Percentiles rank a stretch among this genome's conserved stretches.
Conservation (phyloP, 1,140 invertebrate genomes). For the Delia radicum region DNA sequence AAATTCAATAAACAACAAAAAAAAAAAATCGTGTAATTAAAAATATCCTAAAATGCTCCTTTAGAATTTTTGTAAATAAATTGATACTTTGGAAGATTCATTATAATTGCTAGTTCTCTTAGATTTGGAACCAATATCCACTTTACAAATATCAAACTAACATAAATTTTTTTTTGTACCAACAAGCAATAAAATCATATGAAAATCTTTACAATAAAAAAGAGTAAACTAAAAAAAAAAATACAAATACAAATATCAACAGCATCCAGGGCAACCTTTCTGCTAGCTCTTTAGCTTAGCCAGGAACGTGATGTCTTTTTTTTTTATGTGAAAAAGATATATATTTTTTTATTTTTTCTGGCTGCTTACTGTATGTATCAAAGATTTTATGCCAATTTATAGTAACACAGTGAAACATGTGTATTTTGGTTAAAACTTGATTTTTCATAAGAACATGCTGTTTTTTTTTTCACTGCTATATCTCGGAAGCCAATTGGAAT, state of each 20-base stretch:
- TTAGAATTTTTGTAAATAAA: too few relatives aligned
- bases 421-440: too few relatives aligned
- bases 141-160: background rate
- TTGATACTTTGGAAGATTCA: too few relatives aligned
- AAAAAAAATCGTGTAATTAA: too few relatives aligned
- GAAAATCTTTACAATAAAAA: background rate
- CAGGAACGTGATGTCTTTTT: conserved; percentile 18
- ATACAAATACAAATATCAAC: background rate
- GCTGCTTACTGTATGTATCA: background rate
- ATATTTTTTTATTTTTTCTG: background rate
- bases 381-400: conserved; percentile 1
- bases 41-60: too few relatives aligned
- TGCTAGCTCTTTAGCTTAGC: background rate
- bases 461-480: background rate
- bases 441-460: too few relatives aligned
- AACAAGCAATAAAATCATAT: conserved; percentile 11
- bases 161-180: background rate
- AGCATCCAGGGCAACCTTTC: background rate
- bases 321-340: conserved; percentile 1
- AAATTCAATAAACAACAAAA: too few relatives aligned
- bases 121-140: too few relatives aligned
- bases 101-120: too few relatives aligned
- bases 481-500: too few relatives aligned
- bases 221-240: background rate
- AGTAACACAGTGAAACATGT: background rate